Evolutionary conservation across 2,888 invertebrate genomes (phyloP), one percentile per base, ranked within the genome.

Genomic region (Euzophera pinguis): DNA sequence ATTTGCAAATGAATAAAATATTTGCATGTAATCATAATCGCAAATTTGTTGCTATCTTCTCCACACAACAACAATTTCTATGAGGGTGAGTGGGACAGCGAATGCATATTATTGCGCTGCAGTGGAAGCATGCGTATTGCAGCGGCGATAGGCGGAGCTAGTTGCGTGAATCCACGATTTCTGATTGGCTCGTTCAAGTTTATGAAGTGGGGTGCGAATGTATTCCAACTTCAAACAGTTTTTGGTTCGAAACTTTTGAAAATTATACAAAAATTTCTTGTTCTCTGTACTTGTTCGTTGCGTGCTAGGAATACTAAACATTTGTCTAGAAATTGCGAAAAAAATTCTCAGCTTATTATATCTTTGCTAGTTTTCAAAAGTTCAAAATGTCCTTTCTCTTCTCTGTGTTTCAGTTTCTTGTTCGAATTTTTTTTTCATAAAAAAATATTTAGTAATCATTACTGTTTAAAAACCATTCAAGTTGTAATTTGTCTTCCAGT

Each of bases 1-100:
- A 83, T 88, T 83, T 84, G 80, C 85, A 81, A 84, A 76, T 84
- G 81, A 83, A 85, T 81, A 81, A 84, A 82, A 86, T 85, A 85
- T 82, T 85, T 85, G 82, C 87, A 88, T 87, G 74, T 81, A 68
- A 81, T 81, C 70, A 75, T 78, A 74, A 77, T 75, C 71, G 74
- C 75, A 76, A 78, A 71, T 69, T 58, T 60, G 57, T 57, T 64
- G 54, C 78, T 59, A 64, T 84, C 84, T 64, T 67, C 73, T 41
- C 76, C 78, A 54, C 64, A 57, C 74, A 1, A n/a, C n/a, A 37
- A 12, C 4, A 17, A 5, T 54, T 57, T 29, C 54, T 62, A 64
- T 71, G 58, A 16, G 78, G 58, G 73, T 58, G 76, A 89, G 69
- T 37, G 78, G 73, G 88, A 86, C 64, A 56, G 68, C 60, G 54